Evolutionary conservation across 2,888 invertebrate genomes (phyloP), one percentile per base, ranked within the genome.

Genomic region (Drosophila birchii): DNA sequence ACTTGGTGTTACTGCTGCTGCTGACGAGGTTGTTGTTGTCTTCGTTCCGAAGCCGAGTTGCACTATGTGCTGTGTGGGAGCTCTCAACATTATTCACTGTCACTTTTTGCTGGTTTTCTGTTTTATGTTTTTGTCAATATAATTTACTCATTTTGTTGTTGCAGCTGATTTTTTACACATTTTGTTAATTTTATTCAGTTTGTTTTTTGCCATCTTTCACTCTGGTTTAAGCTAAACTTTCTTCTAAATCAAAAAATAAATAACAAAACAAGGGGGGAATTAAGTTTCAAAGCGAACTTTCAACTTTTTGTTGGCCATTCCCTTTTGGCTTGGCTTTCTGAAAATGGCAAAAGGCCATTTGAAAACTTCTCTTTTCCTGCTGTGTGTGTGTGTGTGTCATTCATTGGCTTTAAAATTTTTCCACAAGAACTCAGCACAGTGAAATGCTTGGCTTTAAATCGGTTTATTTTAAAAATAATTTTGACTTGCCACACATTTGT

Each of bases 31-130:
- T 54, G 78, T 43, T 63, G 81, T 63, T 61, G 77, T 54, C 83
- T 89, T 87, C 78, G 91, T 90, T 89, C 78, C 82, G 79, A 83
- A 84, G 77, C 92, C 92, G 80, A 92, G 91, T 90, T 92, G 92
- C 90, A 92, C 90, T 86, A 93, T 89, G 86, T 93, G 84, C 79
- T 84, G 93, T 88, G 93, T 93, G 93, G 92, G 93, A 90, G 93
- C 93, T 92, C 92, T 93, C 93, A 92, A 93, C 93, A 93, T 86
- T 92, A 91, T 92, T 91, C 85, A 88, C 86, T 75, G 71, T 86
- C 89, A 89, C 86, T 89, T 89, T 86, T 87, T 87, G 36, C 4
- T 45, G 38, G 38, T 32, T 53, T 49, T 12, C 43, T 63, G 38
- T 39, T 36, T 62, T 26, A 20, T 41, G 5, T 16, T 43, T 26